Conservation (phyloP, 1,140 invertebrate species). For the Andrena cerasifolii region DNA sequence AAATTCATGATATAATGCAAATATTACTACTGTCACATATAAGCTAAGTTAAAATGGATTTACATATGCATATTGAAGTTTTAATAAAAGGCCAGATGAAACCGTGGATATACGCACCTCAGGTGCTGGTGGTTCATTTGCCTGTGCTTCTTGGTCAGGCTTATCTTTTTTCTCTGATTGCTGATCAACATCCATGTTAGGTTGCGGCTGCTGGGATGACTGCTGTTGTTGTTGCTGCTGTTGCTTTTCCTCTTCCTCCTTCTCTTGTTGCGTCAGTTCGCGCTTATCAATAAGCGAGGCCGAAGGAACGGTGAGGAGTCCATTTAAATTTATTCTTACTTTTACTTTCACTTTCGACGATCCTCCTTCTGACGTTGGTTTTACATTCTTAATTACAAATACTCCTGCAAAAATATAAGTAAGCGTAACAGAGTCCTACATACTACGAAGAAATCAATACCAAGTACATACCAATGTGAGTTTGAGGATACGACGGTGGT, state of each 20-base stretch:
- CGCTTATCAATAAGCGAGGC: conserved; percentile 94
- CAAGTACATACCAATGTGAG: conserved; percentile 89
- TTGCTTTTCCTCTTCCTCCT: conserved; percentile 82
- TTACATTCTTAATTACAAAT: conserved; percentile 93
- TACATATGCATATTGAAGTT: not conserved
- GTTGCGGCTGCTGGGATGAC: conserved; percentile 77
- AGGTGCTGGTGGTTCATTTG: conserved; percentile 81
- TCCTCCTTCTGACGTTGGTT: conserved; percentile 92
- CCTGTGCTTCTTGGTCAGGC: conserved; percentile 78
- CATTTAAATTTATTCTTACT: conserved; percentile 95
- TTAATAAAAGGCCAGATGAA: not conserved
- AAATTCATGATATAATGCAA: conserved; percentile 6
- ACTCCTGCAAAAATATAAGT: conserved; percentile 83
- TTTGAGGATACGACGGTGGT: conserved; percentile 88
- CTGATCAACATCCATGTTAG: conserved; percentile 80
- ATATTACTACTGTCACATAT: conserved; percentile 15
- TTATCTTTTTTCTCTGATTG: conserved; percentile 79
- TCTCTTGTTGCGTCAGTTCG: conserved; percentile 85
- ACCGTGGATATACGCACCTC: conserved; percentile 77
- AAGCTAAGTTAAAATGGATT: not conserved
- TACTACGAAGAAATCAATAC: conserved; percentile 39
- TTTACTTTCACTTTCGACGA: conserved; percentile 97
- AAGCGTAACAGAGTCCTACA: not conserved
- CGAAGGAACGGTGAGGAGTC: conserved; percentile 92
- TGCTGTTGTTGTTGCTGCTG: conserved; percentile 79